phyloP scores from a whole-genome alignment of 2,888 invertebrate genomes.

The Coleophora flavipennella region DNA sequence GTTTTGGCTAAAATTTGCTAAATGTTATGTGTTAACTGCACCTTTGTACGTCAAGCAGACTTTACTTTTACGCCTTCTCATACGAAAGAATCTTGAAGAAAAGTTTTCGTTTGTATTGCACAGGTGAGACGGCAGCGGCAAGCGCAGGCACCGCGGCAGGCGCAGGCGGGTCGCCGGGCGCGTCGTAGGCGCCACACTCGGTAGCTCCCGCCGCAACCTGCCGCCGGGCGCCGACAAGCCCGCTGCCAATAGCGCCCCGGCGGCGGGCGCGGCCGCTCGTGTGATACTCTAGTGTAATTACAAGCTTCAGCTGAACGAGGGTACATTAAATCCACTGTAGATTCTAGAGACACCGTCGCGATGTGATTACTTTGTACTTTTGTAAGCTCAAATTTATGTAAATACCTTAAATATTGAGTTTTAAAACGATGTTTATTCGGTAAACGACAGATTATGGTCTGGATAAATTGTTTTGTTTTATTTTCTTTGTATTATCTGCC shows the following conservation, averaged over 20 bases:
- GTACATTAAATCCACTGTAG: slow-evolving; percentile 66
- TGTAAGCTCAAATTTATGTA: slow-evolving; percentile 70
- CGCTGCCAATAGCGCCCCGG: slow-evolving; percentile 11
- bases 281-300: slow-evolving; percentile 63
- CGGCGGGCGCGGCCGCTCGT: slow-evolving; percentile 24
- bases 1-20: no score
- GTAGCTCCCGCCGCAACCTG: slow-evolving; percentile 7
- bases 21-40: no score
- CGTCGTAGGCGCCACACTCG: slow-evolving; percentile 31
- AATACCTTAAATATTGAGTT: slow-evolving; percentile 60
- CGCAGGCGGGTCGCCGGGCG: slow-evolving; percentile 34
- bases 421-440: slow-evolving; percentile 41
- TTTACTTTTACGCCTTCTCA: no score
- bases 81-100: no score
- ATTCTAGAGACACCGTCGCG: slow-evolving; percentile 63
- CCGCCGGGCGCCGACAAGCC: slow-evolving; percentile 5
- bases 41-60: no score
- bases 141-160: slow-evolving; percentile 34
- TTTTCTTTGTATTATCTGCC: slow-evolving; percentile 30
- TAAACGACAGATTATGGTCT: slow-evolving; percentile 56
- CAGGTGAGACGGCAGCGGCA: slow-evolving; percentile 38
- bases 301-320: slow-evolving; percentile 65
- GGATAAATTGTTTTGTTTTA: slow-evolving; percentile 51
- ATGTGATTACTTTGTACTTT: slow-evolving; percentile 70
- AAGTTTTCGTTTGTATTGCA: slow-evolving; percentile 4